Conservation (phyloP, 1,140 invertebrate genomes). For the Camponotus floridanus region DNA sequence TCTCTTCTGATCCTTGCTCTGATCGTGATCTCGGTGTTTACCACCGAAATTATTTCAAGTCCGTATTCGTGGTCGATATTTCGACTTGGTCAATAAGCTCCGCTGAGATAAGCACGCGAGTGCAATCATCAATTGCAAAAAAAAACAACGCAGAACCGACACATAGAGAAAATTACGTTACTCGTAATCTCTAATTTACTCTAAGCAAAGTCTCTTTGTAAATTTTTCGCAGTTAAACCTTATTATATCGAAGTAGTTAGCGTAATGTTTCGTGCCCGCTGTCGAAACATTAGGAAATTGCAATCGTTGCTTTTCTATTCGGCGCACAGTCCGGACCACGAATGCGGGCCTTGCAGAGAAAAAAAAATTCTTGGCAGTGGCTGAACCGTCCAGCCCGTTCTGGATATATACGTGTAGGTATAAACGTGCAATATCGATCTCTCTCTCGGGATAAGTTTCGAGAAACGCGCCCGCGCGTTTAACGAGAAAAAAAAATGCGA, state of each 20-base stretch:
- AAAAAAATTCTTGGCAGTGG: conserved; percentile 78
- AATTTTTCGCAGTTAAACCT: conserved; percentile 12
- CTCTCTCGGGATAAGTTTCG: conserved; percentile 46
- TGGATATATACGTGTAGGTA: conserved; percentile 83
- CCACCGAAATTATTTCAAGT: conserved; percentile 49
- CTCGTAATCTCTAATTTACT: neutral
- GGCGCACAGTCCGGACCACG: conserved; percentile 44
- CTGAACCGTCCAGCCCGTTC: conserved; percentile 86
- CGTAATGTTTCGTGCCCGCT: conserved; percentile 15
- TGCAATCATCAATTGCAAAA: conserved; percentile 18
- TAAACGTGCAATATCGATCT: conserved; percentile 70
- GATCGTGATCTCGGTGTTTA: conserved; percentile 62
- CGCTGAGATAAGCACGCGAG: conserved; percentile 16
- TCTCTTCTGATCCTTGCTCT: conserved; percentile 78
- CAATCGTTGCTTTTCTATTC: conserved; percentile 50
- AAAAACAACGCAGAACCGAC: neutral
- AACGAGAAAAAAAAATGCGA: conserved; percentile 39
- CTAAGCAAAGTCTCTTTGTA: neutral
- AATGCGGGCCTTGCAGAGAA: conserved; percentile 63
- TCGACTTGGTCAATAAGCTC: neutral
- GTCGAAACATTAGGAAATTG: conserved; percentile 42
- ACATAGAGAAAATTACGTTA: conserved; percentile 18
- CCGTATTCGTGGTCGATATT: conserved; percentile 60
- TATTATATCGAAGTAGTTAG: neutral
- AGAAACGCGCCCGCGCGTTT: conserved; percentile 41